Conservation (phyloP, 1,140 invertebrate genomes). For the Macrostomum lignano region DNA sequence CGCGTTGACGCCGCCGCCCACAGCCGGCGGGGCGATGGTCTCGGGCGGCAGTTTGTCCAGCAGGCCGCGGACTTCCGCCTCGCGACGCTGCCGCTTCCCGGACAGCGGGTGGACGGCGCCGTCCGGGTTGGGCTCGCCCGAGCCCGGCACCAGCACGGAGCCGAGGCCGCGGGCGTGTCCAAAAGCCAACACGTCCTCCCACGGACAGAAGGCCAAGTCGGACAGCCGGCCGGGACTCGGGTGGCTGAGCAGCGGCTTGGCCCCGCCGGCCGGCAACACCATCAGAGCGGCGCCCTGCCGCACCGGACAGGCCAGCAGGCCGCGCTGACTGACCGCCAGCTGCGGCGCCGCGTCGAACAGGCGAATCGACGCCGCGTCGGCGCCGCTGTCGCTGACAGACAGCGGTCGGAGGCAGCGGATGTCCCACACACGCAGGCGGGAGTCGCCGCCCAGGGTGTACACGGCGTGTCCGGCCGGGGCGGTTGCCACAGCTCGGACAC, state of each 20-base stretch:
- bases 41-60: too few species aligned
- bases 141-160: slow-evolving; percentile 64
- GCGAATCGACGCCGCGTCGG: slow-evolving; percentile 34
- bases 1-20: too few species aligned
- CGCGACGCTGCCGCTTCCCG: too few species aligned
- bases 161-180: slow-evolving; percentile 50
- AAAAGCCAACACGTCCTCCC: slow-evolving; percentile 82
- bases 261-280: not conserved
- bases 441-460: slow-evolving; percentile 55
- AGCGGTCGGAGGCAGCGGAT: too few species aligned
- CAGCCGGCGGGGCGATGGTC: too few species aligned
- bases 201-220: slow-evolving; percentile 67
- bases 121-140: slow-evolving; percentile 80
- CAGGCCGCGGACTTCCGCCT: too few species aligned
- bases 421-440: slow-evolving; percentile 70
- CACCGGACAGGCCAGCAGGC: slow-evolving; percentile 38
- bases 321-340: slow-evolving; percentile 59
- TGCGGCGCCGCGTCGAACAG: slow-evolving; percentile 34
- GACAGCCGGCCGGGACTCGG: slow-evolving; percentile 35
- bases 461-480: slow-evolving; percentile 55
- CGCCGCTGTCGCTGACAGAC: slow-evolving; percentile 41
- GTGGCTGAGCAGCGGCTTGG: slow-evolving; percentile 47
- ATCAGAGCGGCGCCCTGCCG: not conserved
- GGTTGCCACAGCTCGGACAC: slow-evolving; percentile 47
- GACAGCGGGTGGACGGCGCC: too few species aligned